phyloP scores from a whole-genome alignment of 1,140 invertebrate genomes.

The Melipona quadrifasciata region DNA sequence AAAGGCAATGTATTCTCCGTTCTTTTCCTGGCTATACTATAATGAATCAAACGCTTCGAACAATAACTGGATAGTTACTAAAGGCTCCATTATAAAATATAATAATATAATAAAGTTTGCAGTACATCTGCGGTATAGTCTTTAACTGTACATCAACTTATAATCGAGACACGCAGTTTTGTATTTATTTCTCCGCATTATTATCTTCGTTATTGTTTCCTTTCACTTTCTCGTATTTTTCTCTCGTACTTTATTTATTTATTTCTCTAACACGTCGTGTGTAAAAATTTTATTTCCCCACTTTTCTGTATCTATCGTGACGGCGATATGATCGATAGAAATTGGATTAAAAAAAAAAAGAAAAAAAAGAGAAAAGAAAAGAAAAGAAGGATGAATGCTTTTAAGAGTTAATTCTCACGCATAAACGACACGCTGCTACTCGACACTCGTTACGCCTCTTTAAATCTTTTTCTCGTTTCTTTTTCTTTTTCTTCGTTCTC shows the following conservation, averaged over 20 bases:
- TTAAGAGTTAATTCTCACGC: neutral
- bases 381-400: neutral
- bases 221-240: no score
- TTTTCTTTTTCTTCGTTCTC: neutral
- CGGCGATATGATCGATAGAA: neutral
- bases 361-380: slow-evolving; percentile 55
- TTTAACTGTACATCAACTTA: slow-evolving; percentile 76
- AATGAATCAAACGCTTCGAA: slow-evolving; percentile 70
- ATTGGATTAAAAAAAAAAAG: slow-evolving; percentile 39
- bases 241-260: no score
- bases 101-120: slow-evolving; percentile 71
- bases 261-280: neutral
- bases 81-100: slow-evolving; percentile 71
- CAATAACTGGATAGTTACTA: slow-evolving; percentile 66
- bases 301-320: neutral
- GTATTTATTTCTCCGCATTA: neutral
- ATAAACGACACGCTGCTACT: slow-evolving; percentile 5
- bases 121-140: slow-evolving; percentile 74
- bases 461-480: neutral
- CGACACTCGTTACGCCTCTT: neutral
- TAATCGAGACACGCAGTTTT: neutral
- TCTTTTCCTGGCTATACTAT: slow-evolving; percentile 75
- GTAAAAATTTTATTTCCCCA: no score
- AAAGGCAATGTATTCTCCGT: slow-evolving; percentile 77
- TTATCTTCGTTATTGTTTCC: accelerated